These are phyloP conservation scores for Ifrita kowaldi DNA, from an alignment of 2,113 vertebrate genomes.

Conservation along the genomic window DNA sequence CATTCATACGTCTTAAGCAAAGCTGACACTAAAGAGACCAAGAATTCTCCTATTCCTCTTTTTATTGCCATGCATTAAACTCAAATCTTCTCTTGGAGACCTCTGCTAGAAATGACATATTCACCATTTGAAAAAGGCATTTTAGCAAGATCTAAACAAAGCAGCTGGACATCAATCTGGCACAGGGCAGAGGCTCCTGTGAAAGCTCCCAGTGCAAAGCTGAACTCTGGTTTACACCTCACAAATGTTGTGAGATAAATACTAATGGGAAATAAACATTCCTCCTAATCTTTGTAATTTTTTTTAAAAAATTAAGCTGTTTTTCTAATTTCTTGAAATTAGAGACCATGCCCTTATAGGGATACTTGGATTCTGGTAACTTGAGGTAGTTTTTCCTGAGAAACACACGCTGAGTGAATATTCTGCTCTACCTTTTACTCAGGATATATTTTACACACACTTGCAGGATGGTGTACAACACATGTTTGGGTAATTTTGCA, in stretches of 20 bases:
- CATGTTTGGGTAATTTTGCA: not conserved
- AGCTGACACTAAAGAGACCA: constrained; percentile 60
- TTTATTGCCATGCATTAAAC: not conserved
- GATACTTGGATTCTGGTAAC: not conserved
- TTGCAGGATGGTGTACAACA: not conserved
- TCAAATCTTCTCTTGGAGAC: constrained; percentile 7
- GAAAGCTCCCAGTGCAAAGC: not conserved
- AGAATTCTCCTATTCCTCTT: constrained; percentile 56
- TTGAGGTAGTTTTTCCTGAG: not conserved
- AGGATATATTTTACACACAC: not conserved
- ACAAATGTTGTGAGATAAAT: not conserved
- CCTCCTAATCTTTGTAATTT: not conserved
- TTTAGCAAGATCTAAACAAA: constrained; percentile 16
- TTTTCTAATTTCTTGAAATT: not conserved
- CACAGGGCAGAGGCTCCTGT: not conserved
- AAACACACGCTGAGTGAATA: not conserved
- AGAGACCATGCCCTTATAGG: not conserved
- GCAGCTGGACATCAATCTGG: not conserved
- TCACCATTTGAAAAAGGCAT: not conserved
- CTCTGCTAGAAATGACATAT: constrained; percentile 9
- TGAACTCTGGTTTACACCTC: not conserved
- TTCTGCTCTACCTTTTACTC: not conserved
- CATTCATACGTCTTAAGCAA: constrained; percentile 53
- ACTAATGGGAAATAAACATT: not conserved
- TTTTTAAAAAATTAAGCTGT: not conserved